These are phyloP conservation scores for Nasua narica DNA, from an alignment of 2,797 vertebrate genomes.

Conservation along the genomic window DNA sequence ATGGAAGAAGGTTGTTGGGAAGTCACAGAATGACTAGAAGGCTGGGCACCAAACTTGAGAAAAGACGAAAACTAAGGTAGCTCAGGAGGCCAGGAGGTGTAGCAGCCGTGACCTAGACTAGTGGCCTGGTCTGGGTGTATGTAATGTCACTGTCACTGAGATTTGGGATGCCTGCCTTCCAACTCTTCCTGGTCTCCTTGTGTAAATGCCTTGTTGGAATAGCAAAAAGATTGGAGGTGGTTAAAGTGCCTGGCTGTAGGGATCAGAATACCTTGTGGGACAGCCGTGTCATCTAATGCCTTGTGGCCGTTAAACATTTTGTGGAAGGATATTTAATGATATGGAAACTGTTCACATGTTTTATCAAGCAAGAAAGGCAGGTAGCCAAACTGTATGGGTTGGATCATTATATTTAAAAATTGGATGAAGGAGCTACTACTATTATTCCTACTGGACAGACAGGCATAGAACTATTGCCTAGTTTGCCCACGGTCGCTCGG, in stretches of 20 bases:
- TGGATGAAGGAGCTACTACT: neutral
- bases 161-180: neutral
- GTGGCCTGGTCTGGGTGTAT: no score
- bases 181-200: neutral
- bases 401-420: neutral
- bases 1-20: neutral
- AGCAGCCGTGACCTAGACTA: neutral
- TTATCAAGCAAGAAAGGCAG: neutral
- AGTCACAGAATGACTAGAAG: neutral
- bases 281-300: neutral
- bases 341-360: neutral
- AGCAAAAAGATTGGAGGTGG: neutral
- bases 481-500: neutral
- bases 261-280: neutral
- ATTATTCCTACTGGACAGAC: neutral
- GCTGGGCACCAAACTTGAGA: conserved; percentile 55
- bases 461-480: neutral
- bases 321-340: neutral
- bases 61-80: neutral
- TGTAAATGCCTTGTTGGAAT: neutral
- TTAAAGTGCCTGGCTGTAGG: neutral
- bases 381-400: neutral
- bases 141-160: neutral
- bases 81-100: neutral
- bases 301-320: neutral